These are phyloP conservation scores for Cercopithecus mitis DNA, from an alignment of 2,797 vertebrate genomes.

Conservation along the genomic window DNA sequence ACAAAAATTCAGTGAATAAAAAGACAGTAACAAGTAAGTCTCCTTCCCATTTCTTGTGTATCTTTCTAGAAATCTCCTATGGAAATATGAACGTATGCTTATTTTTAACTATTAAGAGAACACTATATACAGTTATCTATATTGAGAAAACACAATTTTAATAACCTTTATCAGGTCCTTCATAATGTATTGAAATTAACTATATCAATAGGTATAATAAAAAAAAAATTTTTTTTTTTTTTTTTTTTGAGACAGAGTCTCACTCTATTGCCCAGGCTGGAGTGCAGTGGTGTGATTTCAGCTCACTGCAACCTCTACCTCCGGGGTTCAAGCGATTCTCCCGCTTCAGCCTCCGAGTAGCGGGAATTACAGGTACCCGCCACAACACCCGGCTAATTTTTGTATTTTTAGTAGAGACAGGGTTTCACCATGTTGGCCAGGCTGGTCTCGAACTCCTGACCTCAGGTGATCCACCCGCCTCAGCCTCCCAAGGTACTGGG, in stretches of 20 bases:
- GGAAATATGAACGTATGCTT: not conserved
- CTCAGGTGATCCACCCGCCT: not conserved
- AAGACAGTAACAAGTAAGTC: not conserved
- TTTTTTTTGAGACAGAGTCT: not conserved
- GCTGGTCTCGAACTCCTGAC: not conserved
- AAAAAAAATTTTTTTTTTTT: too few relatives aligned
- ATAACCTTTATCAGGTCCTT: not conserved
- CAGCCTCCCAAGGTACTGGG: not conserved
- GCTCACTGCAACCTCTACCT: not conserved
- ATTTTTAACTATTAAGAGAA: not conserved
- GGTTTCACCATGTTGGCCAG: not conserved
- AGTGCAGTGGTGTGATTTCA: not conserved
- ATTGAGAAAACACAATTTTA: conserved; percentile 10
- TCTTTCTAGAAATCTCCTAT: not conserved
- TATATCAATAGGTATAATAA: not conserved
- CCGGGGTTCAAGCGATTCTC: not conserved
- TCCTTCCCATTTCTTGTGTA: not conserved
- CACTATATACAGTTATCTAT: not conserved
- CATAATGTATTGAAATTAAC: conserved; percentile 6
- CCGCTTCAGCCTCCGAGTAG: too few relatives aligned
- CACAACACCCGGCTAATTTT: not conserved
- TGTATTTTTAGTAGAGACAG: not conserved
- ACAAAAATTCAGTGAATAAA: not conserved
- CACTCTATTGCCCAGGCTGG: not conserved
- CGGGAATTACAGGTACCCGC: too few relatives aligned